Evolutionary conservation across 1,140 invertebrate species (phyloP).

Genomic region (Luehdorfia chinensis): DNA sequence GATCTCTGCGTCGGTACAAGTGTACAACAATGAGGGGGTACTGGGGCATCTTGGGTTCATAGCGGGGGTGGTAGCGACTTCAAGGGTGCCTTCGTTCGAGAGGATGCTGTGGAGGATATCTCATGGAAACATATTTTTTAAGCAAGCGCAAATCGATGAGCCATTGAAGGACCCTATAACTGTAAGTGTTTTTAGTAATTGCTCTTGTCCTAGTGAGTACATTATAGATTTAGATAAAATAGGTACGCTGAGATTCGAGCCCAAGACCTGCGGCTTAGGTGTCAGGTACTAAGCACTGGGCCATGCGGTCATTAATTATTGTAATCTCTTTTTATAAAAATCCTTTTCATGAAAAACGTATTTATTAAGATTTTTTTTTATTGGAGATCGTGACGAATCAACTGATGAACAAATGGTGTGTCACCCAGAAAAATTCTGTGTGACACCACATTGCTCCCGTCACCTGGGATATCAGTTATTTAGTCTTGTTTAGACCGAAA

Average conservation of each 20-base stretch:
- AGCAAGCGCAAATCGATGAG: slow-evolving; percentile 87
- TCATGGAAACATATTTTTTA: slow-evolving; percentile 90
- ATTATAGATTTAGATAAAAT: not conserved
- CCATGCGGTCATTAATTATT: no score
- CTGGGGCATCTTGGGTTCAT: slow-evolving; percentile 81
- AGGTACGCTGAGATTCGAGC: not conserved
- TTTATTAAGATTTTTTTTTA: no score
- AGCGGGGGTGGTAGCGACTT: slow-evolving; percentile 81
- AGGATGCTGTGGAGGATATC: slow-evolving; percentile 92
- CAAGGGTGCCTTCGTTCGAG: slow-evolving; percentile 88
- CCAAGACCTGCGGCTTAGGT: no score
- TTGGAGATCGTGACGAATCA: no score
- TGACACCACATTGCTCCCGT: no score
- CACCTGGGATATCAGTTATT: no score
- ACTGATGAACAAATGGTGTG: no score
- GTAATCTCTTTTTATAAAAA: no score
- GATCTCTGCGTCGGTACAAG: slow-evolving; percentile 82
- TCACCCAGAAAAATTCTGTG: no score
- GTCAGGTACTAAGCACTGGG: no score
- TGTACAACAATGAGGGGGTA: slow-evolving; percentile 86
- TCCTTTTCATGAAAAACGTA: no score
- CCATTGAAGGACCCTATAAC: slow-evolving; percentile 92
- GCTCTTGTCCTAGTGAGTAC: not conserved
- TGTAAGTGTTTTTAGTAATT: slow-evolving; percentile 75
- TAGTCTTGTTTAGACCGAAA: no score